Evolutionary conservation across 2,888 invertebrate genomes (phyloP).

Genomic region (Pterostichus madidus): DNA sequence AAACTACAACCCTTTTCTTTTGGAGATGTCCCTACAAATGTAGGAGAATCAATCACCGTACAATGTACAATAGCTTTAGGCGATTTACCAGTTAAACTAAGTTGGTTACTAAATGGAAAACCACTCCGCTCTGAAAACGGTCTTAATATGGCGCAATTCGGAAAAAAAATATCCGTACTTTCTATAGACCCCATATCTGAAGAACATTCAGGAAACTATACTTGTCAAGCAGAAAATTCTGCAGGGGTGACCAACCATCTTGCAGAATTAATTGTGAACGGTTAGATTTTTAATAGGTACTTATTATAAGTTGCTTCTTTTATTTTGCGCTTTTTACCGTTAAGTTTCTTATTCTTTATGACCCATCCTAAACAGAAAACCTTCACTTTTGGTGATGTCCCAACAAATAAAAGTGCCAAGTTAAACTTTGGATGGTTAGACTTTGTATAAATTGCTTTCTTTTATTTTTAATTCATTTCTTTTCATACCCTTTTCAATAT

Average conservation of each 20-base stretch:
- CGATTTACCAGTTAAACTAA: constrained; percentile 79
- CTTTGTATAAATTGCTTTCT: neutral
- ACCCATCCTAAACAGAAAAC: too few species aligned
- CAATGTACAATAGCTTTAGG: constrained; percentile 78
- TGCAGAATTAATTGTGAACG: constrained; percentile 81
- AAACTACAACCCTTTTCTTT: constrained; percentile 87
- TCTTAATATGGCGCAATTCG: constrained; percentile 82
- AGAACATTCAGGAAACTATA: constrained; percentile 82
- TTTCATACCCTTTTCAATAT: neutral
- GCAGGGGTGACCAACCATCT: constrained; percentile 80
- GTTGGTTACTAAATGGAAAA: constrained; percentile 75
- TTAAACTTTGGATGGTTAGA: constrained; percentile 74
- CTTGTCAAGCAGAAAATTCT: constrained; percentile 80
- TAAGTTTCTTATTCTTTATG: neutral
- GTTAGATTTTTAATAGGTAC: constrained; percentile 77
- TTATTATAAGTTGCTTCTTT: constrained; percentile 1
- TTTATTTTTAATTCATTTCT: neutral
- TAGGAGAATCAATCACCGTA: constrained; percentile 79
- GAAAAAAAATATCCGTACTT: constrained; percentile 79
- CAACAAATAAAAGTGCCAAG: too few species aligned
- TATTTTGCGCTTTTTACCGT: neutral
- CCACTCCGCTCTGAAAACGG: constrained; percentile 74
- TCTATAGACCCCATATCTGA: constrained; percentile 80
- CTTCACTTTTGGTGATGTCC: too few species aligned
- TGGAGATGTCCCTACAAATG: constrained; percentile 82